A percentile compares a stretch with the other conserved stretches of the same genome.
phyloP scores from a whole-genome alignment of 2,888 invertebrate genomes.

The Agelastica alni region DNA sequence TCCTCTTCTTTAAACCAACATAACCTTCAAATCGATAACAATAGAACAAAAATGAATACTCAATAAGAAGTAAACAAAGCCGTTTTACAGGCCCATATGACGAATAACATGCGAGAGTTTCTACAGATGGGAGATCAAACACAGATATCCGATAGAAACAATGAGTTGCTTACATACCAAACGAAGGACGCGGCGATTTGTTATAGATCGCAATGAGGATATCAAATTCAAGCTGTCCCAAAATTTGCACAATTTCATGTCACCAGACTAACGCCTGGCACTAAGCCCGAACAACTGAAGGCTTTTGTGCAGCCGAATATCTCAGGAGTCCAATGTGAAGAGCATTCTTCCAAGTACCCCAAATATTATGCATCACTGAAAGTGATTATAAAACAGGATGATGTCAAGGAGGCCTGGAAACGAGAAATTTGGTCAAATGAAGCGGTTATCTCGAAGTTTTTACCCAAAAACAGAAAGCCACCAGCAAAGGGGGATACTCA shows the following conservation, averaged over 20 bases:
- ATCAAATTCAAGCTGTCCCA: too few relatives aligned
- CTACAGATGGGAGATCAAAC: too few relatives aligned
- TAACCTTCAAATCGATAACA: conserved; percentile 8
- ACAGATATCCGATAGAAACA: too few relatives aligned
- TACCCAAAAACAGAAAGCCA: background rate
- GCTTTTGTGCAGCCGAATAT: too few relatives aligned
- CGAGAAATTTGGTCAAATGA: too few relatives aligned
- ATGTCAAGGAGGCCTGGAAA: too few relatives aligned
- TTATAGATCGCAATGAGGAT: conserved; percentile 6
- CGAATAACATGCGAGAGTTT: too few relatives aligned
- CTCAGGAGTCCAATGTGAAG: background rate
- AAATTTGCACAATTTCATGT: conserved; percentile 4
- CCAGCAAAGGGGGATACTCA: too few relatives aligned
- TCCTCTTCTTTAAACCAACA: conserved; percentile 7
- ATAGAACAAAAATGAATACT: conserved; percentile 12
- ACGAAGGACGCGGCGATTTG: too few relatives aligned
- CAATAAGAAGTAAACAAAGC: conserved; percentile 8
- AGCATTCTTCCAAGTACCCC: conserved; percentile 7
- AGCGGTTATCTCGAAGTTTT: background rate
- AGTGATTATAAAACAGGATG: background rate
- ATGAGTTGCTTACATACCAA: too few relatives aligned
- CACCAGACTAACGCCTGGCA: conserved; percentile 7
- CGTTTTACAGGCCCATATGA: conserved; percentile 12
- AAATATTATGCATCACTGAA: conserved; percentile 6
- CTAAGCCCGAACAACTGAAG: background rate